These are phyloP conservation scores for Bombylius discolor DNA, from an alignment of 2,888 invertebrate genomes.

Conservation along the genomic window DNA sequence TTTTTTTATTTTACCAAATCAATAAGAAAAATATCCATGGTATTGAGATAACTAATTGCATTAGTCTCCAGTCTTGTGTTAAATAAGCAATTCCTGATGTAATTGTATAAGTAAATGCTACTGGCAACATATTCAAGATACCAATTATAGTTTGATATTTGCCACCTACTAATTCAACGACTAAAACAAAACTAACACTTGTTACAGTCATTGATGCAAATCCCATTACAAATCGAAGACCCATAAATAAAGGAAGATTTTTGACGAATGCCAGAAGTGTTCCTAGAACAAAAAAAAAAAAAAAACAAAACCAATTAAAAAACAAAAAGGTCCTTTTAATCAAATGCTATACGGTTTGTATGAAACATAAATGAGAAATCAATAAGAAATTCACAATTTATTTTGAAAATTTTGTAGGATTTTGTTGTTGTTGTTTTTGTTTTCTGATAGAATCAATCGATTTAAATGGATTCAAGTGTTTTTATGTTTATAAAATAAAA, in stretches of 20 bases:
- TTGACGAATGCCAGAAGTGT: constrained; percentile 45
- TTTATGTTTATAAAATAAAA: too few species aligned
- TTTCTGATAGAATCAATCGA: too few species aligned
- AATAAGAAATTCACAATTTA: too few species aligned
- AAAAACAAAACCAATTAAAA: constrained; percentile 1
- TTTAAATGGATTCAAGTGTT: too few species aligned
- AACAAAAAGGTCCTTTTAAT: too few species aligned
- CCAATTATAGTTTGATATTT: constrained; percentile 52
- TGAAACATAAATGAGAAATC: too few species aligned
- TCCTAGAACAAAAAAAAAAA: constrained; percentile 18
- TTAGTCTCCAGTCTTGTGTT: constrained; percentile 44
- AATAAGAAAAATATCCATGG: constrained; percentile 42
- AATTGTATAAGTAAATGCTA: constrained; percentile 45
- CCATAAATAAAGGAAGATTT: constrained; percentile 45
- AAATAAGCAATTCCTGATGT: constrained; percentile 48
- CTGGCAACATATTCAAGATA: constrained; percentile 48
- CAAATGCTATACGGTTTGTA: too few species aligned
- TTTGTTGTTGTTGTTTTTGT: too few species aligned
- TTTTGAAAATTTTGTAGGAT: too few species aligned
- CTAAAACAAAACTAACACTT: constrained; percentile 57
- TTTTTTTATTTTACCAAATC: constrained; percentile 38
- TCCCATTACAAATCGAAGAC: constrained; percentile 43
- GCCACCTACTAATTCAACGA: constrained; percentile 51
- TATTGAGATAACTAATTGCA: constrained; percentile 43
- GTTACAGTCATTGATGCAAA: constrained; percentile 47